A percentile compares a stretch with the other conserved stretches of the same genome.
Conservation (phyloP, 2,888 invertebrate genomes). For the Horisme vitalbata region DNA sequence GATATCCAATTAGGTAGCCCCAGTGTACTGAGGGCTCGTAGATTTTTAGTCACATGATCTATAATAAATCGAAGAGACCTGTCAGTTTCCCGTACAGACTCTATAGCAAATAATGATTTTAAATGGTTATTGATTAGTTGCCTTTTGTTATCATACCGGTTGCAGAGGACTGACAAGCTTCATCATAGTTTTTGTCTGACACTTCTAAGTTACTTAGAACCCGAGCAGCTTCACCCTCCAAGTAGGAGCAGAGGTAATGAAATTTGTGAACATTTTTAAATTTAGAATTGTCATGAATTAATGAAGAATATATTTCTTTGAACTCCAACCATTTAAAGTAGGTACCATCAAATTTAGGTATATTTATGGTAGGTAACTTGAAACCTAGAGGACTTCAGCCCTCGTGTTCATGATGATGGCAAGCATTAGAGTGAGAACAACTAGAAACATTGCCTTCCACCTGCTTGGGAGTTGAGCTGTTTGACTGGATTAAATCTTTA, state of each 20-base stretch:
- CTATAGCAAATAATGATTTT: constrained; percentile 32
- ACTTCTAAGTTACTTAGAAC: no score
- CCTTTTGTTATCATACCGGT: no score
- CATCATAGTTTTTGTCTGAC: no score
- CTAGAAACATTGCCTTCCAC: background rate
- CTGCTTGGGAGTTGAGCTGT: background rate
- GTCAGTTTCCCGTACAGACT: constrained; percentile 28
- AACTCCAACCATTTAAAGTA: no score
- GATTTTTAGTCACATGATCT: constrained; percentile 36
- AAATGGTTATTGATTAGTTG: constrained; percentile 33
- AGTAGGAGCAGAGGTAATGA: no score
- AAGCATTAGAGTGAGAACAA: background rate
- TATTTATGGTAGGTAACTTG: background rate
- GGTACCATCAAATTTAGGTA: background rate
- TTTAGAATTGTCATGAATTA: no score
- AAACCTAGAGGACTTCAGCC: background rate
- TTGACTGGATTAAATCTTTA: background rate
- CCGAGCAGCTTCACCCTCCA: no score
- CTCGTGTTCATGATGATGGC: background rate
- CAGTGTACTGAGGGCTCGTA: constrained; percentile 24
- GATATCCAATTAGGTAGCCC: constrained; percentile 23
- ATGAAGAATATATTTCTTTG: no score
- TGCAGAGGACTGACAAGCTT: no score
- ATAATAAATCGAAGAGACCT: constrained; percentile 29
- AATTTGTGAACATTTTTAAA: no score